Conservation (phyloP, 2,888 invertebrate species). For the Chloroclystis v-ata region DNA sequence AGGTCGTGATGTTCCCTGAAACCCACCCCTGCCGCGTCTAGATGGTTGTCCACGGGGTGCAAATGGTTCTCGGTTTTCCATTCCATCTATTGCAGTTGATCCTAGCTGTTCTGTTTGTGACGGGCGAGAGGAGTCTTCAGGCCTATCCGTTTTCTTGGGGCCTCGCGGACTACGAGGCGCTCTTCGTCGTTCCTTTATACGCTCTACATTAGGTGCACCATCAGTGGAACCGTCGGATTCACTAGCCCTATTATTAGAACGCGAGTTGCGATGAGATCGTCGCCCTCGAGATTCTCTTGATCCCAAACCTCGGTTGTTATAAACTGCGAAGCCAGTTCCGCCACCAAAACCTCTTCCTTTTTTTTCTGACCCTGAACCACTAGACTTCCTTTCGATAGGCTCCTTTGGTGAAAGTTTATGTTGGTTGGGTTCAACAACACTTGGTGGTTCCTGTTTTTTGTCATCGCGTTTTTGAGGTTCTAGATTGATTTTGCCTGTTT, state of each 20-base stretch:
- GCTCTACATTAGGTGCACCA: slow-evolving; percentile 77
- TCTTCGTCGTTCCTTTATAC: slow-evolving; percentile 72
- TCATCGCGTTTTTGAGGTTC: slow-evolving; percentile 59
- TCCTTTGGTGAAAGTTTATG: slow-evolving; percentile 72
- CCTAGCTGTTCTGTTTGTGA: slow-evolving; percentile 40
- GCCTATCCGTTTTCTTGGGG: slow-evolving; percentile 80
- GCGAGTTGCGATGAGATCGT: slow-evolving; percentile 69
- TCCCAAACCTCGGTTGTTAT: slow-evolving; percentile 71
- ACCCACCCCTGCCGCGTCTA: slow-evolving; percentile 86
- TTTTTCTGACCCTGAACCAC: slow-evolving; percentile 71
- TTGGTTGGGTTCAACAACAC: slow-evolving; percentile 44
- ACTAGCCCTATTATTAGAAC: slow-evolving; percentile 74
- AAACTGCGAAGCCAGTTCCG: slow-evolving; percentile 59
- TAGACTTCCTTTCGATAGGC: slow-evolving; percentile 67
- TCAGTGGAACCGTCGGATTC: slow-evolving; percentile 88
- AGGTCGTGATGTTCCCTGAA: slow-evolving; percentile 64
- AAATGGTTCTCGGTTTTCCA: slow-evolving; percentile 83
- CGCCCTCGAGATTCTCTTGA: slow-evolving; percentile 71
- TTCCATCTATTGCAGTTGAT: slow-evolving; percentile 39
- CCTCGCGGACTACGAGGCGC: slow-evolving; percentile 75
- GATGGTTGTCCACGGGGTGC: slow-evolving; percentile 94
- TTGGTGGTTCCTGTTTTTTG: slow-evolving; percentile 53
- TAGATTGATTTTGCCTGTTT: slow-evolving; percentile 43
- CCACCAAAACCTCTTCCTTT: slow-evolving; percentile 71
- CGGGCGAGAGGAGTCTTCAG: slow-evolving; percentile 64